Percentiles rank a stretch among this genome's conserved stretches.
phyloP scores from a whole-genome alignment of 1,140 invertebrate species.

The Aphelenchoides avenae region DNA sequence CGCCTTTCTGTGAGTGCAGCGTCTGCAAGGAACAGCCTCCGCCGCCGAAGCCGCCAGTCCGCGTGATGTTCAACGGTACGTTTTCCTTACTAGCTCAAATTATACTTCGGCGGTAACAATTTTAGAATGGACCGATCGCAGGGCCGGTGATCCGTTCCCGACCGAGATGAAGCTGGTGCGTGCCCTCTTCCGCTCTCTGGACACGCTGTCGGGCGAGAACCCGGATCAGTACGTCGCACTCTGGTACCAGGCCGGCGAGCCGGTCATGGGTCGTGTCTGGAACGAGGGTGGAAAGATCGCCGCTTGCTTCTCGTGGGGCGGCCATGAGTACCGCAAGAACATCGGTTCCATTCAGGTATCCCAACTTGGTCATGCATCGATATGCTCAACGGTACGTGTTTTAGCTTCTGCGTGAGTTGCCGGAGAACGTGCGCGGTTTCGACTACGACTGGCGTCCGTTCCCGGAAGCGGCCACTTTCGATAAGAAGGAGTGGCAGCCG shows the following conservation, averaged over 20 bases:
- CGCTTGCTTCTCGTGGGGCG: slow-evolving; percentile 33
- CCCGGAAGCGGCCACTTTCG: too few relatives aligned
- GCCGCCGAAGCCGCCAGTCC: slow-evolving; percentile 18
- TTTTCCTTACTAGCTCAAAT: too few relatives aligned
- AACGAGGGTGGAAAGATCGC: slow-evolving; percentile 47
- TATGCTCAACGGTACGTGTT: neutral
- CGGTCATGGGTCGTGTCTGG: too few relatives aligned
- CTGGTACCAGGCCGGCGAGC: slow-evolving; percentile 47
- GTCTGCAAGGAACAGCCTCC: slow-evolving; percentile 18
- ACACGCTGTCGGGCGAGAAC: slow-evolving; percentile 41
- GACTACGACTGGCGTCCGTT: too few relatives aligned
- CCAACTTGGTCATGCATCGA: neutral
- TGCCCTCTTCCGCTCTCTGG: slow-evolving; percentile 28
- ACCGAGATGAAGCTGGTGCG: slow-evolving; percentile 21
- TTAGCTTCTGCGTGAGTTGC: slow-evolving; percentile 30
- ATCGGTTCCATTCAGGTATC: slow-evolving; percentile 40
- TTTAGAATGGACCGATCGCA: slow-evolving; percentile 40
- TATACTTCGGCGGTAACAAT: too few relatives aligned
- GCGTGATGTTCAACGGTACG: slow-evolving; percentile 40
- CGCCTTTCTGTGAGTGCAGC: slow-evolving; percentile 35
- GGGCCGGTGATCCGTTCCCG: slow-evolving; percentile 42
- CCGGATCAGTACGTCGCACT: too few relatives aligned
- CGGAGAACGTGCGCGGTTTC: slow-evolving; percentile 38
- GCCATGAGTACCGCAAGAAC: slow-evolving; percentile 41
- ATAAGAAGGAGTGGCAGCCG: slow-evolving; percentile 38